These are phyloP conservation scores for Amphipyra berbera DNA, from an alignment of 2,888 invertebrate genomes.

Conservation along the genomic window DNA sequence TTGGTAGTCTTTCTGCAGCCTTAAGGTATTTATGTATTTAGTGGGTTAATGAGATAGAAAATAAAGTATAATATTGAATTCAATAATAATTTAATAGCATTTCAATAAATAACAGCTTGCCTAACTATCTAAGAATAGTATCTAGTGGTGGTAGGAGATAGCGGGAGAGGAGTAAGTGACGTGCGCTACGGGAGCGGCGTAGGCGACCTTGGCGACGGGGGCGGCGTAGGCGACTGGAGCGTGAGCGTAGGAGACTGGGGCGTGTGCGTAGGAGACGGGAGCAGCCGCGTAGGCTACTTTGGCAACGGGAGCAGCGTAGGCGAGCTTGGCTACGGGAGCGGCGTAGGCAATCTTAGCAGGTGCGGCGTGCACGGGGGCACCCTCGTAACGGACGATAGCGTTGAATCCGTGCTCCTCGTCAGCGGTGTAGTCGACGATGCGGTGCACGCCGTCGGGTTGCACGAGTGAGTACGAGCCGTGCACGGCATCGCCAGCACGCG, in stretches of 20 bases:
- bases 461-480: conserved; percentile 84
- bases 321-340: conserved; percentile 42
- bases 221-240: conserved; percentile 68
- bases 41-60: not conserved
- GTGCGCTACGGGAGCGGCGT: conserved; percentile 69
- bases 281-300: conserved; percentile 65
- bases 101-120: conserved; percentile 17
- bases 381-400: conserved; percentile 82
- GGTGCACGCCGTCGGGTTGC: conserved; percentile 83
- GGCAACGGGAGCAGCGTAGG: conserved; percentile 55
- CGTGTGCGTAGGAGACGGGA: conserved; percentile 77
- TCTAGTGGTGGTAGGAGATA: conserved; percentile 80
- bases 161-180: conserved; percentile 78
- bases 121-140: conserved; percentile 6
- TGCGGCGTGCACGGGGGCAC: conserved; percentile 67
- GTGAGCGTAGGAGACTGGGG: conserved; percentile 68
- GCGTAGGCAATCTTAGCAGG: conserved; percentile 46
- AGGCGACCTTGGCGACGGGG: conserved; percentile 62
- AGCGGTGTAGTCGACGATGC: conserved; percentile 83
- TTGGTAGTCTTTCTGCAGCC: too few relatives aligned
- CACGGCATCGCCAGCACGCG: conserved; percentile 80
- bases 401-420: conserved; percentile 83
- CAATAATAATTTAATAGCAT: conserved; percentile 49
- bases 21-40: too few relatives aligned
- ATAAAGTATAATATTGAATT: conserved; percentile 3